phyloP scores from a whole-genome alignment of 2,797 vertebrate genomes.

The Pipistrellus pipistrellus region DNA sequence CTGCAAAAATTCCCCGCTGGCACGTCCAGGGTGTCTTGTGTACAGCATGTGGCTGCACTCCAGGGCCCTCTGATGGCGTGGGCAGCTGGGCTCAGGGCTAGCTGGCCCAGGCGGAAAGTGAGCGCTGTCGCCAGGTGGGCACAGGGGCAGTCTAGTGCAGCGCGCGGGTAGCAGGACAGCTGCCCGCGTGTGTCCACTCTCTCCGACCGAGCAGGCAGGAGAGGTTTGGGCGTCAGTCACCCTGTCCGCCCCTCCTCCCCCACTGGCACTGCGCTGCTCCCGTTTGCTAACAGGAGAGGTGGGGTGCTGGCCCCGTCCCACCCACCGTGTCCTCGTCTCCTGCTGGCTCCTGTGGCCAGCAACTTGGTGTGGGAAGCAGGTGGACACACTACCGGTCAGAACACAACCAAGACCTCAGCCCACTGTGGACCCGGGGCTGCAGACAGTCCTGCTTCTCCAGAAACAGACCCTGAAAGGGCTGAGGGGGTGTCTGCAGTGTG shows the following conservation, averaged over 20 bases:
- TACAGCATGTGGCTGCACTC: not conserved
- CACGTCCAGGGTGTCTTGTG: not conserved
- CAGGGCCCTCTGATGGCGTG: not conserved
- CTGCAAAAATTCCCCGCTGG: rapidly evolving
- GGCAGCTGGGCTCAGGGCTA: not conserved
- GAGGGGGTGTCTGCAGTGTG: rapidly evolving
- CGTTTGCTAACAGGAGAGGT: not conserved
- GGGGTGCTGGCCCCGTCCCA: rapidly evolving
- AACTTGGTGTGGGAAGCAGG: not conserved
- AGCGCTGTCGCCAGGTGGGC: not conserved
- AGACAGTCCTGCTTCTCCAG: not conserved
- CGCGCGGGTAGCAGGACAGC: rapidly evolving
- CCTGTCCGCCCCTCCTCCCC: too few species aligned
- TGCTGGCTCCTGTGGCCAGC: not conserved
- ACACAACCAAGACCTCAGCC: not conserved
- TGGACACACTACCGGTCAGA: not conserved
- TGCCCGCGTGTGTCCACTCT: rapidly evolving
- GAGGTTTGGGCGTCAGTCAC: not conserved
- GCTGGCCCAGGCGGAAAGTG: rapidly evolving
- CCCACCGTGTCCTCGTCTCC: rapidly evolving
- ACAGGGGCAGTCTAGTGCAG: not conserved
- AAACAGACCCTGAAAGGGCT: too few species aligned
- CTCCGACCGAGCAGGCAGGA: rapidly evolving
- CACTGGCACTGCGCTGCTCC: rapidly evolving
- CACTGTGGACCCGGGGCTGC: not conserved